Evolutionary conservation across 1,140 invertebrate species (phyloP), one percentile per base, ranked within the genome.

Genomic region (Epicauta chinensis): DNA sequence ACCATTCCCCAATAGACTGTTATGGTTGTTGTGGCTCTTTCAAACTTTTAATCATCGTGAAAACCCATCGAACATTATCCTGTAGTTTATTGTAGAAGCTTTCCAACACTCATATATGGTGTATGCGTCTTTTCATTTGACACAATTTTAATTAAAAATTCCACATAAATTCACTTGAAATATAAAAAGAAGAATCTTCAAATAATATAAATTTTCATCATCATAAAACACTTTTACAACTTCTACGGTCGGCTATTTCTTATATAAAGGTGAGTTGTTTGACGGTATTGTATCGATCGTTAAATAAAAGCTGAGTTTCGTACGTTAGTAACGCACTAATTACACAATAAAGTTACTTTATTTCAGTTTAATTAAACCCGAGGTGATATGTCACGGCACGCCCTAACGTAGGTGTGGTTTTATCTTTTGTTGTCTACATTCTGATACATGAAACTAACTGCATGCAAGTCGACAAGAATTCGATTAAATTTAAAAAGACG

Each of bases 281-380:
- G 17, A 0, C 7, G 23, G 4, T 3, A 5, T 34, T n/a, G 12
- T 51, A 51, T 51, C 39, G 40, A 51, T 37, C 50, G 34, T 30
- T 34, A 36, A 43, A 9, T 43, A 51, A 51, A 51, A 32, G 38
- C 32, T 29, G 36, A 38, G 16, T 30, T 39, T 16, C 16, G 35
- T 49, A 38, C 16, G 35, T 49, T 49, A 49, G 35, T 31, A 38
- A 37, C 32, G 13, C 50, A 44, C 50, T 51, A 51, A 51, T 51
- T 43, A 51, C 50, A 44, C 36, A 51, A 51, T 51, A 51, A 51
- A 51, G 4, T 51, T 29, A 51, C 50, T 51, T 51, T 51, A 51
- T 51, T 51, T 36, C 50, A 36, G 39, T 51, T 44, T 51, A 51
- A 51, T 51, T 51, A 51, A 51, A 44, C 16, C 38, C 10, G 12